Base-by-base conservation (phyloP, 2,888 invertebrate species). In the Isotomurus palustris region DNA sequence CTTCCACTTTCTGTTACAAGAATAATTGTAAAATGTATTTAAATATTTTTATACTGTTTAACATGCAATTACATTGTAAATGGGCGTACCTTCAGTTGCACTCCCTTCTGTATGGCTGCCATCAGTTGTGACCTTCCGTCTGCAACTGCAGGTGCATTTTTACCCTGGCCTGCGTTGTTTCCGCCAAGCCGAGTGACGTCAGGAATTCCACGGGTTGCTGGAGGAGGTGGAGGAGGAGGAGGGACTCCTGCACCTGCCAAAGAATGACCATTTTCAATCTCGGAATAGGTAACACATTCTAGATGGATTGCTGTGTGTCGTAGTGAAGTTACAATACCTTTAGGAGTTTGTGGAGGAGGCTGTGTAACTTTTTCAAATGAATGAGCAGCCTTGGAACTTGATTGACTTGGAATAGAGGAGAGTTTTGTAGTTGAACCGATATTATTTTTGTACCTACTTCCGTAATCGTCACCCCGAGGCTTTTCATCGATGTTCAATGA, bases 71-170 rank as follows among this genome's bases (percentile, higher is more conserved):
- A n/a, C n/a, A n/a, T n/a, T n/a, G n/a, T n/a, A 14, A 32, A 35
- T 27, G 25, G n/a, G 21, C 32, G 5, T 72, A 88, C 90, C 81
- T 83, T 87, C 47, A 93, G 79, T 14, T 81, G 78, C 53, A 84
- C 84, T 47, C 90, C 91, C 71, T 79, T 82, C 68, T 89, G 81
- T 72, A 95, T 95, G 73, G 89, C 87, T 71, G 90, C 87, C 84
- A 95, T 83, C 45, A 95, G 82, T 48, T 84, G 86, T 53, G 84
- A 80, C 56, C 84, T 79, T 2, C 81, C 73, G 75, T 87, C 87
- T 6, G 78, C 67, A 28, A 75, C 71, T 73, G 73, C 73, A 51
- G 75, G 65, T 43, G 72, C 57, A 53, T 71, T 40, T n/a, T 36
- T 35, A 19, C 35, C 38, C 12, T 44, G 38, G 35, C 48, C 27